Conservation (phyloP, 2,888 invertebrate species). For the Tipula vernalis region DNA sequence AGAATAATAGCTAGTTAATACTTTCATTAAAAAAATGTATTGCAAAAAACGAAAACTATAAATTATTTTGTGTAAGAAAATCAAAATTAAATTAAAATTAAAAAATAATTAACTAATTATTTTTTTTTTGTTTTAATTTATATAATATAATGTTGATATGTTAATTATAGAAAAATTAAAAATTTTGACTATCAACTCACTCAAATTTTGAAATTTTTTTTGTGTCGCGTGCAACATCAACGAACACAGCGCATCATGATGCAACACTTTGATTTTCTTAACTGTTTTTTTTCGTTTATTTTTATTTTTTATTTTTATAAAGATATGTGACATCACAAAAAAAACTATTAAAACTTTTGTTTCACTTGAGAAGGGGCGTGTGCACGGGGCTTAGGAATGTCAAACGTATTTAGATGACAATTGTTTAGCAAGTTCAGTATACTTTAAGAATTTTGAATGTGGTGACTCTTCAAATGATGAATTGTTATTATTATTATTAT, state of each 20-base stretch:
- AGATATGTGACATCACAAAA: background rate
- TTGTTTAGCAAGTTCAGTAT: constrained; percentile 96
- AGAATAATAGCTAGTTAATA: background rate
- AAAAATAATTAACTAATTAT: background rate
- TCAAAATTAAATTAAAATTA: background rate
- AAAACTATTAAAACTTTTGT: background rate
- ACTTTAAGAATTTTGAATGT: constrained; percentile 95
- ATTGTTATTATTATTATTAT: background rate
- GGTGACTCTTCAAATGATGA: constrained; percentile 75
- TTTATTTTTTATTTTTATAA: background rate
- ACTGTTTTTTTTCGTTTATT: background rate
- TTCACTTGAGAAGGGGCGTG: background rate
- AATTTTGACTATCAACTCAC: constrained; percentile 4
- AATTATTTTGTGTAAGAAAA: background rate
- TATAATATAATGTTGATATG: background rate
- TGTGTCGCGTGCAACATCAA: background rate
- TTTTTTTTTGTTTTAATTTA: background rate
- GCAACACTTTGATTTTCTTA: background rate
- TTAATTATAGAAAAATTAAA: constrained; percentile 4
- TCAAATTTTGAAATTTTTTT: background rate
- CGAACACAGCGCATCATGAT: background rate
- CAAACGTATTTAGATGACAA: constrained; percentile 93
- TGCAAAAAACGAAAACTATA: background rate
- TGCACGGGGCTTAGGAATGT: constrained; percentile 28
- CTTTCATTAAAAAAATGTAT: background rate